Conservation (phyloP, 2,797 vertebrate species). For the Diplodus sargus region DNA sequence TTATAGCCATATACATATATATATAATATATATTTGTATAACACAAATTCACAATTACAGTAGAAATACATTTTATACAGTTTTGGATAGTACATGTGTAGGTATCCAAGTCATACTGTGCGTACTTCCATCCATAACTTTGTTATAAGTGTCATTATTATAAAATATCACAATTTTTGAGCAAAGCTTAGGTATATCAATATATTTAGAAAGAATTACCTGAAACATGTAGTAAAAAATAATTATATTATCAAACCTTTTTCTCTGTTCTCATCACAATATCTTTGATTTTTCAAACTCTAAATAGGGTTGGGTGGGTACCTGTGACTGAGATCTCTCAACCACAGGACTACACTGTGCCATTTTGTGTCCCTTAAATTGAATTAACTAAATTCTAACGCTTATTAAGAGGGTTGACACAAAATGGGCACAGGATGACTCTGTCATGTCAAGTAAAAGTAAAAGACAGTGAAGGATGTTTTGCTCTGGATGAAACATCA, state of each 20-base stretch:
- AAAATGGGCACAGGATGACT: conserved; percentile 62
- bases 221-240: conserved; percentile 90
- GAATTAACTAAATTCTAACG: conserved; percentile 48
- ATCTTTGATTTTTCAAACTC: conserved; percentile 81
- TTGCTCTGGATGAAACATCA: conserved; percentile 64
- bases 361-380: conserved; percentile 66
- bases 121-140: conserved; percentile 84
- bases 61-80: conserved; percentile 95
- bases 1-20: conserved; percentile 93
- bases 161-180: conserved; percentile 95
- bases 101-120: conserved; percentile 82
- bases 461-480: conserved; percentile 53
- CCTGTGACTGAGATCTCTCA: conserved; percentile 55
- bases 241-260: conserved; percentile 88
- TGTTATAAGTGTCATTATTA: conserved; percentile 89
- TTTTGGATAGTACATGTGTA: conserved; percentile 88
- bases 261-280: conserved; percentile 80
- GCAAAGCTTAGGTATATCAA: conserved; percentile 93
- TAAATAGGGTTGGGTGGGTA: conserved; percentile 60
- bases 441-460: conserved; percentile 58
- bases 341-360: conserved; percentile 62
- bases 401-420: conserved; percentile 60
- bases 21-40: conserved; percentile 91
- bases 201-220: conserved; percentile 90
- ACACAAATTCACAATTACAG: conserved; percentile 99